A percentile compares a stretch with the other conserved stretches of the same genome.
These are phyloP conservation scores for Genyomyrus donnyi DNA, from an alignment of 2,113 vertebrate species.

Conservation along the genomic window DNA sequence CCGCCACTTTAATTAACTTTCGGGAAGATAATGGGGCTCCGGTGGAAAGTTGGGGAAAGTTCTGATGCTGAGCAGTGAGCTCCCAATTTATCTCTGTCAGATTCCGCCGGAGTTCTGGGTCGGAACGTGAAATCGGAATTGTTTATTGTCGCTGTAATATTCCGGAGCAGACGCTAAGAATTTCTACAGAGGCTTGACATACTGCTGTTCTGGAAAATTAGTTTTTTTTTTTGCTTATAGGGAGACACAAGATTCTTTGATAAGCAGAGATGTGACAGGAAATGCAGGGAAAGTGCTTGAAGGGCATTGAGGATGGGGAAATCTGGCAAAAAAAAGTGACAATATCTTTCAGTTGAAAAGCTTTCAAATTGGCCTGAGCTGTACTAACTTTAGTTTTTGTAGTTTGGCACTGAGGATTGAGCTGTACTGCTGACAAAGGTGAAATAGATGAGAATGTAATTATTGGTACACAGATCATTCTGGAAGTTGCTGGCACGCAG, in stretches of 20 bases:
- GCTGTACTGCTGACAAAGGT: neutral
- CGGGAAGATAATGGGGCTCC: slow-evolving; percentile 61
- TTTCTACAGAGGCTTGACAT: slow-evolving; percentile 56
- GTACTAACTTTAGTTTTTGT: neutral
- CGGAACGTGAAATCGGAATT: slow-evolving; percentile 51
- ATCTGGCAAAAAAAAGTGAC: neutral
- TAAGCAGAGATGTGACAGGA: neutral
- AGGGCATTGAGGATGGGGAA: neutral
- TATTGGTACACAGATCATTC: neutral
- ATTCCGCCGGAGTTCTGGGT: slow-evolving; percentile 56
- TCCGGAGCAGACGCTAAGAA: slow-evolving; percentile 50
- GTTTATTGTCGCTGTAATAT: slow-evolving; percentile 63
- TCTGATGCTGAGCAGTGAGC: slow-evolving; percentile 30
- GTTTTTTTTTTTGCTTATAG: slow-evolving; percentile 49
- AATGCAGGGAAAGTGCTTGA: neutral
- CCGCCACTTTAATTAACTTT: slow-evolving; percentile 71
- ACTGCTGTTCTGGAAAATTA: slow-evolving; percentile 49
- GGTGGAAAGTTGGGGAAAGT: slow-evolving; percentile 50
- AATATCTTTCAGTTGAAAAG: neutral
- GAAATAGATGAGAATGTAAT: neutral
- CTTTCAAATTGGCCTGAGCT: neutral
- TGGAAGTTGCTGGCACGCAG: neutral
- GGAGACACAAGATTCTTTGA: slow-evolving; percentile 41
- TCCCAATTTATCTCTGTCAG: slow-evolving; percentile 44
- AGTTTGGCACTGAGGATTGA: neutral